phyloP scores from a whole-genome alignment of 2,797 vertebrate genomes.

The Myotis myotis region DNA sequence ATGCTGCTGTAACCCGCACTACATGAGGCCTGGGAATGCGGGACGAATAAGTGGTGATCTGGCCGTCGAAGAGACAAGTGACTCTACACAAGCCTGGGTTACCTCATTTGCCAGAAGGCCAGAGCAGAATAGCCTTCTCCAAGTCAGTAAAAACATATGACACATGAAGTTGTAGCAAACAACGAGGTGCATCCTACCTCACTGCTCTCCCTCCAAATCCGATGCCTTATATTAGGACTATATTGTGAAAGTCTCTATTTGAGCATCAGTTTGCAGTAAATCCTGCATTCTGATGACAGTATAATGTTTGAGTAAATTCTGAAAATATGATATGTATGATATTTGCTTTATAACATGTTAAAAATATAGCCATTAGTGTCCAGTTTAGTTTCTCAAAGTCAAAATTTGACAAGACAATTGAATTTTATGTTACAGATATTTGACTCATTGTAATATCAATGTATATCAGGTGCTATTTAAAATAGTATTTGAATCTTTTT shows the following conservation, averaged over 20 bases:
- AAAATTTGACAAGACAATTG: constrained; percentile 18
- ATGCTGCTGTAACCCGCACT: not conserved
- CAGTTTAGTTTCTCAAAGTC: constrained; percentile 2
- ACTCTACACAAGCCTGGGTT: not conserved
- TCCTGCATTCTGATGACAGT: not conserved
- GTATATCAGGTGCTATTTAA: not conserved
- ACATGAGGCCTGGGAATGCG: not conserved
- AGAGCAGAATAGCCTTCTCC: not conserved
- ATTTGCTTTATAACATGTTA: not conserved
- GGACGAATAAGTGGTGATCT: not conserved
- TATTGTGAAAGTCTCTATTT: constrained; percentile 38
- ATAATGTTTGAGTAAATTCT: not conserved
- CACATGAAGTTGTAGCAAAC: not conserved
- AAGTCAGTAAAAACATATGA: not conserved
- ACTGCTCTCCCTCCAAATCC: not conserved
- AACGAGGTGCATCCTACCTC: not conserved
- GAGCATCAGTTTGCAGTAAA: not conserved
- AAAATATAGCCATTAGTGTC: not conserved
- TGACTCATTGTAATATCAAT: not conserved
- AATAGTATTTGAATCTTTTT: not conserved
- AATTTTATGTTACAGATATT: constrained; percentile 18
- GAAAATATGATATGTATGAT: not conserved
- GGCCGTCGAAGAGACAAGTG: not conserved
- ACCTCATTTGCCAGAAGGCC: not conserved
- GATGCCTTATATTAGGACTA: not conserved